Percentiles rank a stretch among this genome's conserved stretches.
Conservation (phyloP, 2,797 vertebrate species). For the Spheniscus humboldti region DNA sequence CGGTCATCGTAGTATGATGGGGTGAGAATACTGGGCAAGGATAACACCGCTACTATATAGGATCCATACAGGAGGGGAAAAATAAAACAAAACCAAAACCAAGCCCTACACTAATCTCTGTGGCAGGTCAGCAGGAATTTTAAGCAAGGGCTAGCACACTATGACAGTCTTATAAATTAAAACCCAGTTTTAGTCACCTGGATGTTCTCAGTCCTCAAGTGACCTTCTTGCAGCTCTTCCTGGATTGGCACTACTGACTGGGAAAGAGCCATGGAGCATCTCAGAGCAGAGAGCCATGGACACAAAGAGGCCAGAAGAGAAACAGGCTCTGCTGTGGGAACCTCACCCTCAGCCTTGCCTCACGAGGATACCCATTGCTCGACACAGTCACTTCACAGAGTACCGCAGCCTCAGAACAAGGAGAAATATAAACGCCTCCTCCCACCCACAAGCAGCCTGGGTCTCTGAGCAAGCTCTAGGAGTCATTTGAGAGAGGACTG, state of each 20-base stretch:
- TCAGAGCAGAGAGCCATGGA: neutral
- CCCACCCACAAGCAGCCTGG: neutral
- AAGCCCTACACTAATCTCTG: neutral
- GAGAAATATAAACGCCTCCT: neutral
- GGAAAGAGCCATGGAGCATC: neutral
- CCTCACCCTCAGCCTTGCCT: neutral
- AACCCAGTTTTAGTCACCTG: neutral
- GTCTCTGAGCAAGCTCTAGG: neutral
- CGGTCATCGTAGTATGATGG: neutral
- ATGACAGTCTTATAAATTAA: neutral
- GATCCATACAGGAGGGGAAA: neutral
- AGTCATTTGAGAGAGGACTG: neutral
- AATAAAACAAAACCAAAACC: neutral
- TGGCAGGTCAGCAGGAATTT: neutral
- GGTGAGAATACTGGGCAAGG: neutral
- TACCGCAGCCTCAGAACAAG: neutral
- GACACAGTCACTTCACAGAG: neutral
- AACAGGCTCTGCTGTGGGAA: neutral
- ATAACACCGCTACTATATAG: neutral
- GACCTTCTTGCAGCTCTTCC: neutral
- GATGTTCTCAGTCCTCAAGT: neutral
- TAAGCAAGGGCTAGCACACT: neutral
- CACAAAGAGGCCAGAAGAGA: neutral
- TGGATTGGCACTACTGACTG: neutral
- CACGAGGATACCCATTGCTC: accelerated